Percentiles rank a stretch among this genome's conserved stretches.
Conservation (phyloP, 2,797 vertebrate species). For the Catharus ustulatus region DNA sequence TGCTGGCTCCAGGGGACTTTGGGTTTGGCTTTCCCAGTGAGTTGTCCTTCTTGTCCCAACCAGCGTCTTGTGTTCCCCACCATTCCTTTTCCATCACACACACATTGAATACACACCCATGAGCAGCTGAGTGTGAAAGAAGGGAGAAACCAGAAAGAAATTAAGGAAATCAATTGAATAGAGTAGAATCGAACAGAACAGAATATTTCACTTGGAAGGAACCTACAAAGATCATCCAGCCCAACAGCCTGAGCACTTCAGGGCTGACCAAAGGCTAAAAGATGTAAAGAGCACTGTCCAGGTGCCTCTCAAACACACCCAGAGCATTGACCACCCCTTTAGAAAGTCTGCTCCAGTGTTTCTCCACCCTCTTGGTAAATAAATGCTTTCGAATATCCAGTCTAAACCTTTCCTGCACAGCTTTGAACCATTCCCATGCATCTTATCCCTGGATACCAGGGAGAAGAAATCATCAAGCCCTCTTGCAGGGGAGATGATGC, state of each 20-base stretch:
- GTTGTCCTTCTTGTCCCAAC: background rate
- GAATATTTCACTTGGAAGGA: background rate
- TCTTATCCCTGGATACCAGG: background rate
- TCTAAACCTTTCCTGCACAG: background rate
- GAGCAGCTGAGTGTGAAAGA: background rate
- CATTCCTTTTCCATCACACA: background rate
- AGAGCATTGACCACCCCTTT: rapidly evolving
- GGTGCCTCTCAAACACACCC: background rate
- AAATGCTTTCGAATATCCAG: background rate
- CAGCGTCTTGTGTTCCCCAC: background rate
- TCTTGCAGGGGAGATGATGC: background rate
- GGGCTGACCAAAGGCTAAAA: background rate
- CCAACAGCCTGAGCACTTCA: background rate
- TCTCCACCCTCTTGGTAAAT: background rate
- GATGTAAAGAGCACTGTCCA: background rate
- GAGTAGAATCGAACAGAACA: background rate
- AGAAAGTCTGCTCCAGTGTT: background rate
- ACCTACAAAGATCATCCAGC: background rate
- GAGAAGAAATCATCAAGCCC: background rate
- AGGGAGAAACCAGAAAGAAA: background rate
- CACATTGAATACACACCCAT: background rate
- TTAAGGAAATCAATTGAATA: background rate
- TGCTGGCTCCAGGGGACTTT: background rate
- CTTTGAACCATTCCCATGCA: background rate
- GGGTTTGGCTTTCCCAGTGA: background rate